These are phyloP conservation scores for Polypterus bichir DNA, from an alignment of 2,113 vertebrate species.

Conservation along the genomic window DNA sequence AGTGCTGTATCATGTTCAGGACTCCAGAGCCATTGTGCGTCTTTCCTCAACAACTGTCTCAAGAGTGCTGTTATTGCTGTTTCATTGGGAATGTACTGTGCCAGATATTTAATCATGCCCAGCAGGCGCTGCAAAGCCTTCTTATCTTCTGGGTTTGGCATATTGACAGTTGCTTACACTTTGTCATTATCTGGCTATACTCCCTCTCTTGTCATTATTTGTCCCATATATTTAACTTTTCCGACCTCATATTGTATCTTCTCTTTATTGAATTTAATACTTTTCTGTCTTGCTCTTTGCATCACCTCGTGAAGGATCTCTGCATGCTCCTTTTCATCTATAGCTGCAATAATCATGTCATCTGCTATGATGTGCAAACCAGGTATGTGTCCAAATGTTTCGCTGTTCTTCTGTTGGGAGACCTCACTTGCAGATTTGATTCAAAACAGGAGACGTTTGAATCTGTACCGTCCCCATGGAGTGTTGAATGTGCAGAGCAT, in stretches of 20 bases:
- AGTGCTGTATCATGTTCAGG: too few relatives aligned
- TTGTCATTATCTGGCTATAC: slow-evolving; percentile 6
- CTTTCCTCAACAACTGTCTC: too few relatives aligned
- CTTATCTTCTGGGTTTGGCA: neutral
- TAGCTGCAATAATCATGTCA: too few relatives aligned
- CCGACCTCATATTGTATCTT: slow-evolving; percentile 10
- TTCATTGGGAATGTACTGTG: neutral
- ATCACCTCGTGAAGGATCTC: too few relatives aligned
- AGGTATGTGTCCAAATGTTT: too few relatives aligned
- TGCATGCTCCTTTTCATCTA: too few relatives aligned
- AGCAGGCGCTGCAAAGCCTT: slow-evolving; percentile 4
- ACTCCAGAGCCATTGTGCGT: too few relatives aligned
- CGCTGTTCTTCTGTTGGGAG: too few relatives aligned
- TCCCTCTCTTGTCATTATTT: slow-evolving; percentile 4
- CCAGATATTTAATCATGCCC: slow-evolving; percentile 4
- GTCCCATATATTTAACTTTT: slow-evolving; percentile 12
- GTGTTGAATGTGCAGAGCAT: slow-evolving; percentile 15
- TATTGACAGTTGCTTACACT: slow-evolving; percentile 2
- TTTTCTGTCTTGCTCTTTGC: slow-evolving; percentile 3
- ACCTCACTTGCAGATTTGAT: too few relatives aligned
- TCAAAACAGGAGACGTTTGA: slow-evolving; percentile 1
- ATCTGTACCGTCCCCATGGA: slow-evolving; percentile 5
- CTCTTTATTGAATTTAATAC: slow-evolving; percentile 12
- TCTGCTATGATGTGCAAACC: too few relatives aligned
- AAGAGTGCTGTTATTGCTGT: too few relatives aligned